Evolutionary conservation across 2,113 vertebrate species (phyloP), one percentile per base, ranked within the genome.

Genomic region (Tiliqua scincoides): DNA sequence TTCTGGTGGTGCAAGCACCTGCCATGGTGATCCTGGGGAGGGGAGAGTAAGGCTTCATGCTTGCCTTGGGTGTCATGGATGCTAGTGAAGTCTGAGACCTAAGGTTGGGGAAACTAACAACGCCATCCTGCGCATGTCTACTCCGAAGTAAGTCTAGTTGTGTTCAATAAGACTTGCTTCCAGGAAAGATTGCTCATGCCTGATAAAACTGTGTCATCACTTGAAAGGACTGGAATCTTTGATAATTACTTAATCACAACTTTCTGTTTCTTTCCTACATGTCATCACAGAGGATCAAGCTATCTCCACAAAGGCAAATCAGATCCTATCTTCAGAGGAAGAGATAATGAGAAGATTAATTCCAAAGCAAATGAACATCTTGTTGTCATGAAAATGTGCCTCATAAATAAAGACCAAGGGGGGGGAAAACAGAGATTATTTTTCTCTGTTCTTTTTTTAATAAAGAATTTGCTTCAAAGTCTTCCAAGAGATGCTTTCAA

Each of bases 251-350:
- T 74, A 21, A 1, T 83, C 86, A 88, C 93, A 40, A 84, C 0
- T 54, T 57, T 81, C 88, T 85, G 43, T 48, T 48, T 48, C 79
- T 93, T 84, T 48, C 48, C 72, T 87, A 91, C 68, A 89, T 48
- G 81, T 91, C 93, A 85, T 89, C 84, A 84, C 88, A 48, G 93
- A 87, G 94, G 88, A 88, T 92, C 84, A 73, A 91, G 25, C 92
- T 87, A 82, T 82, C 82, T 87, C 72, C 91, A 87, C 30, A 87
- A 92, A 75, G 63, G 82, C 81, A 84, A 89, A 52, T 87, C n/a
- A 75, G 79, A 91, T 84, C 23, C 6, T 81, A 0, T 84, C 70
- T 87, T 89, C 85, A 89, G 88, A 84, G 40, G 8, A 81, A 0
- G 43, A 48, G 43, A 63, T 89, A 82, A 61, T 0, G 87, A 57